Evolutionary conservation across 2,888 invertebrate species (phyloP), one percentile per base, ranked within the genome.

Genomic region (Drosophila lacicola): DNA sequence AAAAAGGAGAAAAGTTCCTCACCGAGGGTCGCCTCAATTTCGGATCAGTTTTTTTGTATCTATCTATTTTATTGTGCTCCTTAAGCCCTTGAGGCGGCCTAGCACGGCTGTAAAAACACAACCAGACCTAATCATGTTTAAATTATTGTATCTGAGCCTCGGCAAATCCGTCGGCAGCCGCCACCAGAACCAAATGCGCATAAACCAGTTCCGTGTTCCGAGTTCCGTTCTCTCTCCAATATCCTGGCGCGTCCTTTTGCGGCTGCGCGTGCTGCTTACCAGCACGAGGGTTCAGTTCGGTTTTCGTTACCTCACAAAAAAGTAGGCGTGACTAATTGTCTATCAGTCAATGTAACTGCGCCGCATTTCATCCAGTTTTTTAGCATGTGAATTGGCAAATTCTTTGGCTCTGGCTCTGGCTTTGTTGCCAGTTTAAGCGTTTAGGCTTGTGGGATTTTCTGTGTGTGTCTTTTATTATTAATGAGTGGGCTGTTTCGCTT

Each of bases 41-140:
- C 29, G 29, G 45, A 82, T 86, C 77, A 64, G 37, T 80, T 78
- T 82, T 80, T 25, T 25, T 82, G 65, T 75, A 70, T 74, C 66
- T 70, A 69, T 70, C 65, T 74, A 37, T 57, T 74, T 78, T 68
- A 70, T 76, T 84, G 70, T 77, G 63, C 63, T 70, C 62, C 39
- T 63, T 90, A 90, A 91, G 90, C 90, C 91, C 81, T 81, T 77
- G 74, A 88, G 89, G 82, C 73, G 77, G 49, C 62, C 45, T 44
- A 39, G 63, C 57, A 84, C 92, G 90, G 91, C 91, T 91, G 91
- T 91, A 90, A 92, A 91, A 91, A 91, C 91, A 91, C 86, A 75
- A 85, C 84, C 83, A 85, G 78, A 82, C 89, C 83, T 92, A 92
- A 92, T 92, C 92, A 92, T 91, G 91, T 92, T 91, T 92, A 91